A percentile compares a stretch with the other conserved stretches of the same genome.
Conservation (phyloP, 1,140 invertebrate species). For the Lucilia sericata region DNA sequence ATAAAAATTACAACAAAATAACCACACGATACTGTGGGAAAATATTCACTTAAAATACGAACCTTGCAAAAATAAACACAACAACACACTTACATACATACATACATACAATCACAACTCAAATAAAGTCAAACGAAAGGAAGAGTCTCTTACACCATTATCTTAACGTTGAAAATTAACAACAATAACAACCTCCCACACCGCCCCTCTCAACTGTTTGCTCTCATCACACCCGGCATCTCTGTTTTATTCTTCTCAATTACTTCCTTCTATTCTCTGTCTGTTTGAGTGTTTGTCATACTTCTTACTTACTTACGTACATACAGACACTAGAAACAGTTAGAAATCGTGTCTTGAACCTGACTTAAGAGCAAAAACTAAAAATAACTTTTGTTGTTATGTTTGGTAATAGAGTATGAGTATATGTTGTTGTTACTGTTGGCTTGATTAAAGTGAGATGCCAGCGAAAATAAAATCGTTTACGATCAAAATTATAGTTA, state of each 20-base stretch:
- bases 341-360: conserved; percentile 44
- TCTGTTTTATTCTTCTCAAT: neutral
- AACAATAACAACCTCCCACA: neutral
- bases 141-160: conserved; percentile 31
- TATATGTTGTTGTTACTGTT: conserved; percentile 12
- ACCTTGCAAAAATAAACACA: conserved; percentile 4
- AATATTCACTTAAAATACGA: conserved; percentile 41
- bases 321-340: conserved; percentile 27
- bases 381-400: conserved; percentile 1
- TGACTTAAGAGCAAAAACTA: conserved; percentile 40
- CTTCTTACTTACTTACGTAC: neutral
- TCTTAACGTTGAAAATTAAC: neutral
- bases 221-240: neutral
- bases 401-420: neutral
- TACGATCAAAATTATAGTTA: neutral
- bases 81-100: neutral
- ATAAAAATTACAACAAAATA: neutral
- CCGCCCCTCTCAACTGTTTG: neutral
- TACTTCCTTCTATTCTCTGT: conserved; percentile 17
- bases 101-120: neutral
- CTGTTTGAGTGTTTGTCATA: neutral
- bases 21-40: conserved; percentile 37
- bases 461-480: conserved; percentile 4
- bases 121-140: conserved; percentile 29
- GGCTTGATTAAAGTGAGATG: neutral